These are phyloP conservation scores for Aphis gossypii DNA, from an alignment of 1,140 invertebrate genomes.

Conservation along the genomic window DNA sequence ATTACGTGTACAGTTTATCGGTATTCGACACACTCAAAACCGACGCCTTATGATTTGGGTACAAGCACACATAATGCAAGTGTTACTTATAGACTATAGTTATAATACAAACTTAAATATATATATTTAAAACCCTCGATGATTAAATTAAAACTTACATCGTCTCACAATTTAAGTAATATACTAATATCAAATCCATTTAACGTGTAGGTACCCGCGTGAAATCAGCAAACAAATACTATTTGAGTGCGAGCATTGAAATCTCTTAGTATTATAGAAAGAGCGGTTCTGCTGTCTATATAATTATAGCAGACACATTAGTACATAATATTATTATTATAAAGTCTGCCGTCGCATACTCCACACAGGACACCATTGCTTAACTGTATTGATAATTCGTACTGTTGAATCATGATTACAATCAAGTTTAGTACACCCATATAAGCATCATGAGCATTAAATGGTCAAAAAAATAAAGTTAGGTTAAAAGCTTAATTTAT, in stretches of 20 bases:
- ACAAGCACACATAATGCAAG: background rate
- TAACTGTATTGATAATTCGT: too few relatives aligned
- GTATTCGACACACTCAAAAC: background rate
- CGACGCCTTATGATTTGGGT: background rate
- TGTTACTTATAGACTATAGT: background rate
- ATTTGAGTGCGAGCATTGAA: conserved; percentile 21
- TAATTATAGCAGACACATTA: too few relatives aligned
- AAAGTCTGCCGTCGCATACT: too few relatives aligned
- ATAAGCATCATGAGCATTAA: too few relatives aligned
- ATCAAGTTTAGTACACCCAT: too few relatives aligned
- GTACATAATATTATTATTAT: too few relatives aligned
- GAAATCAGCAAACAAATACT: background rate
- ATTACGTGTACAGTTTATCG: background rate
- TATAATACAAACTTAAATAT: background rate
- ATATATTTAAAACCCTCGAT: background rate
- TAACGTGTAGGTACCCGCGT: background rate
- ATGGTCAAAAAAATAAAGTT: too few relatives aligned
- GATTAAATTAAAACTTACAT: background rate
- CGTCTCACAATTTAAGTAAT: background rate
- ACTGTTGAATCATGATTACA: too few relatives aligned
- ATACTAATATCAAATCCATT: background rate
- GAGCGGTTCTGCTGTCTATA: too few relatives aligned
- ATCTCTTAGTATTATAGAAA: background rate
- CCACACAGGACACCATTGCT: too few relatives aligned
- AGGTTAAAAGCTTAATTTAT: too few relatives aligned